Evolutionary conservation across 2,113 vertebrate genomes (phyloP), one percentile per base, ranked within the genome.

Genomic region (Oncorhynchus clarkii): DNA sequence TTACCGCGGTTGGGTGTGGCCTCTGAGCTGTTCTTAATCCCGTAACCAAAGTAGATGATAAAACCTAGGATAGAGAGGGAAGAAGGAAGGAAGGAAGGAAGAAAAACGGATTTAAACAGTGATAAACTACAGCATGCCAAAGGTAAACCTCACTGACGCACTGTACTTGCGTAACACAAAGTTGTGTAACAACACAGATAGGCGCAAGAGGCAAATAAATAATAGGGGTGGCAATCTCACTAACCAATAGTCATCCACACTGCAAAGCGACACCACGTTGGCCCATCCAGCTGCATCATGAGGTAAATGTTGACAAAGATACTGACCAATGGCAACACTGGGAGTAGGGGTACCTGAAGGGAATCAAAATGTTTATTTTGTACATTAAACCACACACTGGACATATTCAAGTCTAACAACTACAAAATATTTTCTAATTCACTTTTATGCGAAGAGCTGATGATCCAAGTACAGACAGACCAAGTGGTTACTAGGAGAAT

Each of bases 251-350:
- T 3, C 96, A 96, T 99, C 95, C 96, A 99, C 73, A 97, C 75
- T 0, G 94, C 81, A 89, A 99, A 99, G 20, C 92, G 92, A 0
- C 49, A 85, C 97, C 97, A 99, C 31, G 97, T 99, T 8, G 83
- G 80, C 0, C 70, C 0, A 71, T 93, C 93, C 90, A 99, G 91
- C 90, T 97, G 96, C 90, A 99, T 96, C 98, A 99, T 99, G 86
- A 99, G 96, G 92, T 99, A 95, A 89, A 99, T 78, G 82, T 99
- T 99, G 81, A 99, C 77, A 0, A 99, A 97, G 74, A 97, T 94
- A 86, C 97, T 99, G 88, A 96, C 81, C 22, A 99, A 80, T 0
- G 97, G 96, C 71, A 99, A 88, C 70, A 96, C 78, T 0, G 98
- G 97, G 22, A 98, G 93, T 74, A 93, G 91, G 66, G 97, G 97